phyloP scores from a whole-genome alignment of 2,113 vertebrate species.

The Phaethornis superciliosus region DNA sequence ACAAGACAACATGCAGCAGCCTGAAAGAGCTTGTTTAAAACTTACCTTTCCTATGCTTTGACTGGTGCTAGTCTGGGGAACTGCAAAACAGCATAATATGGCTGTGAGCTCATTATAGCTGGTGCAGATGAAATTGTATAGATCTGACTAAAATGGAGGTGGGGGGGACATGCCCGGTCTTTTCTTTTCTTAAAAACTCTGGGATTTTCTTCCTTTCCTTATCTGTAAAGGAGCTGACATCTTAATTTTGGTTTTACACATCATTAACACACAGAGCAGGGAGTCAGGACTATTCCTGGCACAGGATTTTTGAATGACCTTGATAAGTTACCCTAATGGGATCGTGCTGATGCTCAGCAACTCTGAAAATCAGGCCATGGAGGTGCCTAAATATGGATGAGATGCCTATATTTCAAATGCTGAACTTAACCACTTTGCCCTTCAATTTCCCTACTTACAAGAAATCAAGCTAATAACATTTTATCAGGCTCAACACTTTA shows the following conservation, averaged over 20 bases:
- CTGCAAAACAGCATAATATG: background rate
- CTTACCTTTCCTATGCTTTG: background rate
- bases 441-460: slow-evolving; percentile 29
- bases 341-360: background rate
- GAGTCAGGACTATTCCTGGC: slow-evolving; percentile 13
- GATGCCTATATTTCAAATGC: background rate
- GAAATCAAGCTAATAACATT: slow-evolving; percentile 25
- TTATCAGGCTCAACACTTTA: background rate
- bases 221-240: background rate
- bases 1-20: background rate
- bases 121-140: background rate
- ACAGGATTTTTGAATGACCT: slow-evolving; percentile 22
- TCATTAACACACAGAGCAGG: background rate
- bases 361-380: background rate
- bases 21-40: background rate
- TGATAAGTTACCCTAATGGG: slow-evolving; percentile 22
- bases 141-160: background rate
- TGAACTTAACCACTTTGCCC: background rate
- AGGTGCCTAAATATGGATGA: slow-evolving; percentile 35
- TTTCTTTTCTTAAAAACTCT: background rate
- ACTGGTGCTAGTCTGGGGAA: background rate
- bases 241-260: background rate
- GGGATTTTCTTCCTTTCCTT: background rate
- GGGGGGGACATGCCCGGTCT: fast-evolving
- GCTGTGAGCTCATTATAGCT: background rate